Evolutionary conservation across 2,113 vertebrate species (phyloP), one percentile per base, ranked within the genome.

Genomic region (Erinaceus europaeus): DNA sequence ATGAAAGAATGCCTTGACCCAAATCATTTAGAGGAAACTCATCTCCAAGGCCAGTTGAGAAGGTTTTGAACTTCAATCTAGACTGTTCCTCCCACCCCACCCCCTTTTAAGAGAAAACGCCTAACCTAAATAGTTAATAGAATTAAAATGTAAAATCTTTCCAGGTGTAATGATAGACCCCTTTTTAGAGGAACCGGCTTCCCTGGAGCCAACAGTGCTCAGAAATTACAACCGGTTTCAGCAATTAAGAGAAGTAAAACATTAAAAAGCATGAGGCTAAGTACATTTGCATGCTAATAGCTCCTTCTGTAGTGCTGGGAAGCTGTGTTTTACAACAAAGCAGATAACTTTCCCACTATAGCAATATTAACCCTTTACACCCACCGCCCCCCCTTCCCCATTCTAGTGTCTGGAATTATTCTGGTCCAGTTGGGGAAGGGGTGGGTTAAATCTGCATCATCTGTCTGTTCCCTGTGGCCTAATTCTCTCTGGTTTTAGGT

Each of bases 241-340:
- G 97, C 95, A 97, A 97, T 97, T 96, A 97, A 23, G 62, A 95
- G 95, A 96, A 97, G 97, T 97, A 96, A 97, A 97, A 97, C 97
- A 97, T 98, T 97, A 97, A 96, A 96, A 96, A 96, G 95, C 97
- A 93, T 80, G 96, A 97, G 94, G 95, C 96, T 95, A 96, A 97
- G 94, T 77, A 73, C 94, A 95, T 97, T 97, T 97, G 97, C 94
- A 96, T 98, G 95, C 95, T 97, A 97, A 97, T 97, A 91, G 96
- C 93, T 90, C 94, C 83, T 83, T 96, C 89, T 32, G 88, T 14
- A 82, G 90, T 32, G 88, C 91, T 80, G 95, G 75, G 94, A 95
- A 93, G 55, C 96, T 91, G 87, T 13, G 59, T 48, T 94, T 92
- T 84, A 75, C 92, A 95, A 96, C 96, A 97, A 96, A 96, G 96